Evolutionary conservation across 2,113 vertebrate genomes (phyloP).

Genomic region (Eleginops maclovinus): DNA sequence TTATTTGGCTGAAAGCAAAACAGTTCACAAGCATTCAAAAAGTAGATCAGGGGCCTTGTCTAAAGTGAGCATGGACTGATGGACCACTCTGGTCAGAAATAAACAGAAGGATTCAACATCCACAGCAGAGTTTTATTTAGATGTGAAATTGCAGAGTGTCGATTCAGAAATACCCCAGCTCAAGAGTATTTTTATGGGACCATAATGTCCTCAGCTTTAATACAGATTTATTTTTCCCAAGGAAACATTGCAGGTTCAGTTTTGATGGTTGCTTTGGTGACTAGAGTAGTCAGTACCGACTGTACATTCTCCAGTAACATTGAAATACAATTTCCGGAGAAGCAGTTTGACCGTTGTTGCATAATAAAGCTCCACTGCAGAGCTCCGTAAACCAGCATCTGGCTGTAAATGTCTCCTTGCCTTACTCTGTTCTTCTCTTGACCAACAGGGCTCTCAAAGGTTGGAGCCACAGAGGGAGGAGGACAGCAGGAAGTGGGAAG

Average conservation of each 20-base stretch:
- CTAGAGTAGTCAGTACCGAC: neutral
- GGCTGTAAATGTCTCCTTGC: neutral
- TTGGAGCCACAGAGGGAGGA: conserved; percentile 80
- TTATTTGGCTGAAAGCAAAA: neutral
- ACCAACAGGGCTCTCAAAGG: conserved; percentile 74
- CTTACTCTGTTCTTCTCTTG: neutral
- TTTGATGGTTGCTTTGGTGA: conserved; percentile 3
- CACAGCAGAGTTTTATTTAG: conserved; percentile 14
- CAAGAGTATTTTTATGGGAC: neutral
- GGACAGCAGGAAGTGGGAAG: conserved; percentile 85
- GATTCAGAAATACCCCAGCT: neutral
- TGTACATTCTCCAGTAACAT: neutral
- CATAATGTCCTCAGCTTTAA: neutral
- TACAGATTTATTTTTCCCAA: neutral
- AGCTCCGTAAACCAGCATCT: neutral
- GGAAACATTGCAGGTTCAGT: neutral
- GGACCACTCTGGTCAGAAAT: neutral
- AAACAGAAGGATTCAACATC: too few relatives aligned
- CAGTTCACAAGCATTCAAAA: neutral
- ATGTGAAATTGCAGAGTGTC: neutral
- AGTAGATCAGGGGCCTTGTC: neutral
- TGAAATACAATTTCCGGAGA: neutral
- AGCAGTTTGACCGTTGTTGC: neutral
- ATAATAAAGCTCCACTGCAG: neutral
- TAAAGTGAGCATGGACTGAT: too few relatives aligned